Percentiles rank a stretch among this genome's conserved stretches.
Evolutionary conservation across 2,113 vertebrate genomes (phyloP).

Genomic region (Halcyon malimbica): DNA sequence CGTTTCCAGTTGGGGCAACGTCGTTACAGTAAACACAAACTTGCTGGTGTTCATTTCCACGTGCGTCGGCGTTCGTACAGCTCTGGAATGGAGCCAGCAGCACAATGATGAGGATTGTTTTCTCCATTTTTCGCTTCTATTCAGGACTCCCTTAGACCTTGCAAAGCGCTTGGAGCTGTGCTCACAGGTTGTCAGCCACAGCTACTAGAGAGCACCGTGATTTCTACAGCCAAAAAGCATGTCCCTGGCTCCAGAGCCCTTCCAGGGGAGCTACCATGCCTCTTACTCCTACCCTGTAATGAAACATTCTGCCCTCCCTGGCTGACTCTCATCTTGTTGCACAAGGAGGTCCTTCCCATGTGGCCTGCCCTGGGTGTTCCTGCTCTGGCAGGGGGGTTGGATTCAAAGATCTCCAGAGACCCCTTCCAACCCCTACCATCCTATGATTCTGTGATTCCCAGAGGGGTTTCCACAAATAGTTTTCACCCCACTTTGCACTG

Average conservation of each 20-base stretch:
- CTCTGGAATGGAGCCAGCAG: background rate
- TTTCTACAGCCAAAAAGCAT: background rate
- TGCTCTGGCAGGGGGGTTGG: no score
- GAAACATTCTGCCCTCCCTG: rapidly evolving
- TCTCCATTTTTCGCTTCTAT: background rate
- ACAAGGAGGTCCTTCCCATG: background rate
- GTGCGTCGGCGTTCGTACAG: background rate
- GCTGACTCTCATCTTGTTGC: background rate
- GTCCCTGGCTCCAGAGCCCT: background rate
- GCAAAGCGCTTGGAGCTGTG: background rate
- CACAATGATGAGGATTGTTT: background rate
- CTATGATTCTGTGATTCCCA: background rate
- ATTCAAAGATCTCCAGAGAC: no score
- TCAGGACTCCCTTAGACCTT: background rate
- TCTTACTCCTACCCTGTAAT: rapidly evolving
- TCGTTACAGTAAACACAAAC: background rate
- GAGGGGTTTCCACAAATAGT: background rate
- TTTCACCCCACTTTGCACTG: background rate
- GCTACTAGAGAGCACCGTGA: background rate
- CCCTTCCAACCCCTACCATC: no score
- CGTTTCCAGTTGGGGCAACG: background rate
- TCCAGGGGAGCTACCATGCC: background rate
- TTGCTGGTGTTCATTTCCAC: rapidly evolving
- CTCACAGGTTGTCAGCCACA: background rate
- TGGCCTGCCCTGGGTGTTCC: no score